A percentile compares a stretch with the other conserved stretches of the same genome.
These are phyloP conservation scores for Plebejus melissa DNA, from an alignment of 2,888 invertebrate genomes.

Conservation along the genomic window DNA sequence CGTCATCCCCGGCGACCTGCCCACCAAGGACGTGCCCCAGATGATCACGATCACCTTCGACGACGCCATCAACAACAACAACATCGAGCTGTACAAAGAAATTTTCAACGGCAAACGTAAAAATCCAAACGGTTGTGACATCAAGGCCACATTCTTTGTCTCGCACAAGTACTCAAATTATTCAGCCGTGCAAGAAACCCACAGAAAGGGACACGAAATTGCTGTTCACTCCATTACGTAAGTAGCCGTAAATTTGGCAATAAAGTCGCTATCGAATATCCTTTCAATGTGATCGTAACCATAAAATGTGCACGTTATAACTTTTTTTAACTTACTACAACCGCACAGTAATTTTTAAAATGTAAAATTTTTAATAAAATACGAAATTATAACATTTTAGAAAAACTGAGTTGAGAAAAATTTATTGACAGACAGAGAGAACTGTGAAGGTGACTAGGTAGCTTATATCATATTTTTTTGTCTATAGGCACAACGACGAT, in stretches of 20 bases:
- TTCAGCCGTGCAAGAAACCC: conserved; percentile 94
- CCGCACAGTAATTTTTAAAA: background rate
- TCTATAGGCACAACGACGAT: conserved; percentile 89
- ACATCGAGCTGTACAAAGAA: conserved; percentile 95
- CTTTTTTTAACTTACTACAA: background rate
- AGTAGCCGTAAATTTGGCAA: conserved; percentile 57
- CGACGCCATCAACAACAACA: conserved; percentile 96
- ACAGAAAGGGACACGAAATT: conserved; percentile 95
- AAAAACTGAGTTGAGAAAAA: background rate
- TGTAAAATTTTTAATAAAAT: background rate
- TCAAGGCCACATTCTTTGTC: conserved; percentile 94
- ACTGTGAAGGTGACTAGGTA: background rate
- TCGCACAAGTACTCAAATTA: conserved; percentile 97
- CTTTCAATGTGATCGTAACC: background rate
- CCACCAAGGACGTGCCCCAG: conserved; percentile 91
- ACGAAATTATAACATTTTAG: background rate
- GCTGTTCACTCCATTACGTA: conserved; percentile 96
- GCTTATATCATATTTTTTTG: conserved; percentile 39
- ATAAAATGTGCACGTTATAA: background rate
- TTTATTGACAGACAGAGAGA: no score
- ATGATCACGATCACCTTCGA: conserved; percentile 97
- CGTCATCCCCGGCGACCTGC: conserved; percentile 89
- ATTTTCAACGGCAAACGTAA: conserved; percentile 93
- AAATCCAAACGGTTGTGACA: conserved; percentile 96
- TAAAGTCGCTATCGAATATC: conserved; percentile 4